Percentiles rank a stretch among this genome's conserved stretches.
Evolutionary conservation across 2,797 vertebrate genomes (phyloP).

Genomic region (Diplodus puntazzo): DNA sequence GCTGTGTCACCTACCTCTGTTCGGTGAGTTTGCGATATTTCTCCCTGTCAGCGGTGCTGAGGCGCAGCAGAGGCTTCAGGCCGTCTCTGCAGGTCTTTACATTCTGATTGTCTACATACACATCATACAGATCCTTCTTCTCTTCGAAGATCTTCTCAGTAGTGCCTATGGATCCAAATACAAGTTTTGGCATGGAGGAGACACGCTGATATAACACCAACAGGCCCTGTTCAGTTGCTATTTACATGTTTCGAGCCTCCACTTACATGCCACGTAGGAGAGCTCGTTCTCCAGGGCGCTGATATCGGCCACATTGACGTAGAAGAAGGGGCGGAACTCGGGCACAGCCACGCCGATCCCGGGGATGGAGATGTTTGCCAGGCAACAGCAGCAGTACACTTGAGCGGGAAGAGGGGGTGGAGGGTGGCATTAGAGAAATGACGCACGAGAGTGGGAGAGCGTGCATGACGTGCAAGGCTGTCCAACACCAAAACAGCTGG

Average conservation of each 20-base stretch:
- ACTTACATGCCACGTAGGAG: conserved; percentile 96
- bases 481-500: conserved; percentile 4
- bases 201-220: not conserved
- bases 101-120: conserved; percentile 97
- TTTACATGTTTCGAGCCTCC: not conserved
- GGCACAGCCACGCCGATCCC: conserved; percentile 91
- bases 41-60: conserved; percentile 92
- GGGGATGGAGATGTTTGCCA: conserved; percentile 94
- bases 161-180: conserved; percentile 85
- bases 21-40: conserved; percentile 94
- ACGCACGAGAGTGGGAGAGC: conserved; percentile 29
- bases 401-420: conserved; percentile 52
- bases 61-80: conserved; percentile 91
- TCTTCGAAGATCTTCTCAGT: conserved; percentile 98
- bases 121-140: conserved; percentile 94
- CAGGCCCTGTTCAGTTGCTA: not conserved
- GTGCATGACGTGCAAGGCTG: not conserved
- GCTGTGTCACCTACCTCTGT: conserved; percentile 87
- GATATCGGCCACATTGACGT: conserved; percentile 95
- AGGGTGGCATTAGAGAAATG: conserved; percentile 19
- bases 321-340: conserved; percentile 95
- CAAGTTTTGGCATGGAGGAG: not conserved
- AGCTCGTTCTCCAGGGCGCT: conserved; percentile 93
- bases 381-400: conserved; percentile 97
- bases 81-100: conserved; percentile 93